Percentiles rank a stretch among this genome's conserved stretches.
These are phyloP conservation scores for Eumerus sabulonum DNA, from an alignment of 2,888 invertebrate genomes.

Conservation along the genomic window DNA sequence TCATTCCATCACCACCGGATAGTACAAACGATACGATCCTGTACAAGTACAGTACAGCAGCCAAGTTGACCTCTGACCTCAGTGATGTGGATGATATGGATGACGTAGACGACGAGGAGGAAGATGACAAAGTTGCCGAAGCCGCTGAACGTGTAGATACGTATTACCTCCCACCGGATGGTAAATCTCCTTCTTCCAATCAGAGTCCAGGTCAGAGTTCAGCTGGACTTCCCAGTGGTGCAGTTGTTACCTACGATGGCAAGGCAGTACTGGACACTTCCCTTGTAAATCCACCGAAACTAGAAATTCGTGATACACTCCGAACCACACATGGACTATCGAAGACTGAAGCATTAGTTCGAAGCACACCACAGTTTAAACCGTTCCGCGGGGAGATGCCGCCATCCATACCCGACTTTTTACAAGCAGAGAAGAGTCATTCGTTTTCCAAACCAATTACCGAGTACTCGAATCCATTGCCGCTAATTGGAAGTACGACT, in stretches of 20 bases:
- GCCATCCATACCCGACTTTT: constrained; percentile 80
- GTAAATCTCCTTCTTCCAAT: constrained; percentile 76
- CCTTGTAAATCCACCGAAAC: constrained; percentile 80
- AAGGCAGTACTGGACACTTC: constrained; percentile 85
- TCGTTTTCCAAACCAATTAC: constrained; percentile 72
- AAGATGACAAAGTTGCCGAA: constrained; percentile 82
- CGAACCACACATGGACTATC: constrained; percentile 75
- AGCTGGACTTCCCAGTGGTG: constrained; percentile 78
- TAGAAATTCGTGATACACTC: constrained; percentile 72
- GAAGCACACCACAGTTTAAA: constrained; percentile 85
- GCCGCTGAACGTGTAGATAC: constrained; percentile 86
- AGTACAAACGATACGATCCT: constrained; percentile 79
- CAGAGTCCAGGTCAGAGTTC: constrained; percentile 17
- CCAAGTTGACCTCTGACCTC: constrained; percentile 78
- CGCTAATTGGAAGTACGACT: constrained; percentile 39
- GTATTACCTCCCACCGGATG: constrained; percentile 86
- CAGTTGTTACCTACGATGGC: constrained; percentile 88
- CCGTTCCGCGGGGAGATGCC: constrained; percentile 88
- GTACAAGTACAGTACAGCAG: constrained; percentile 73
- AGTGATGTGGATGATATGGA: constrained; percentile 77
- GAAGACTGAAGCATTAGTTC: constrained; percentile 82
- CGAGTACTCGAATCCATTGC: constrained; percentile 71
- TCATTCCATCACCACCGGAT: constrained; percentile 88
- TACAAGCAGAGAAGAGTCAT: constrained; percentile 75
- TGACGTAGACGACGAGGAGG: constrained; percentile 77